Evolutionary conservation across 2,113 vertebrate genomes (phyloP).

Genomic region (Neopipo cinnamomea): DNA sequence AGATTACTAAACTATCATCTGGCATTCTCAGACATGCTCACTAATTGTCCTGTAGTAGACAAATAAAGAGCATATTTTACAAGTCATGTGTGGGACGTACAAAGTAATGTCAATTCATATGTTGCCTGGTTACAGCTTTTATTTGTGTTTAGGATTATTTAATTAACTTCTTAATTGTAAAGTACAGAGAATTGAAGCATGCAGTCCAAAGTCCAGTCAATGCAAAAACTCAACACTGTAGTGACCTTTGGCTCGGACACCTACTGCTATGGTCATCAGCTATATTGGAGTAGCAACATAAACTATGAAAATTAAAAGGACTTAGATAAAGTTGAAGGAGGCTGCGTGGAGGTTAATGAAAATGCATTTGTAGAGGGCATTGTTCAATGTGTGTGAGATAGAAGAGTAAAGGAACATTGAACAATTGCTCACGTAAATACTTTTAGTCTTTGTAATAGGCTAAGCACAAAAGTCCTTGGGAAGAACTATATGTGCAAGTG

Average conservation of each 20-base stretch:
- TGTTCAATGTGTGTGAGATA: not conserved
- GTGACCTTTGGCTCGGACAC: not conserved
- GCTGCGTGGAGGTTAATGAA: not conserved
- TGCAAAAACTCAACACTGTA: not conserved
- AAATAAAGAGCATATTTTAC: constrained; percentile 46
- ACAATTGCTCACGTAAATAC: not conserved
- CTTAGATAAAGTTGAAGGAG: not conserved
- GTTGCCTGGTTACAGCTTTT: constrained; percentile 23
- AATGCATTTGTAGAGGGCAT: not conserved
- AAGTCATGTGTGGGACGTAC: not conserved
- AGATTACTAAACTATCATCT: constrained; percentile 42
- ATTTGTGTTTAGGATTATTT: constrained; percentile 22
- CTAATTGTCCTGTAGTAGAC: constrained; percentile 35
- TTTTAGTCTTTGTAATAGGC: not conserved
- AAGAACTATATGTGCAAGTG: not conserved
- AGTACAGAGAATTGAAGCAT: not conserved
- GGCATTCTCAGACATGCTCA: constrained; percentile 31
- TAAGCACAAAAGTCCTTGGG: not conserved
- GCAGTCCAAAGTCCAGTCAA: not conserved
- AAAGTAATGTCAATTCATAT: not conserved
- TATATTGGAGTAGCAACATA: not conserved
- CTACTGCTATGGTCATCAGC: not conserved
- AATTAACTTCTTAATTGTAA: constrained; percentile 28
- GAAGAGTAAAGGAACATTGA: not conserved
- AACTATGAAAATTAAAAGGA: not conserved